phyloP scores from a whole-genome alignment of 1,140 invertebrate species.

The Aphelenchoides fujianensis region DNA sequence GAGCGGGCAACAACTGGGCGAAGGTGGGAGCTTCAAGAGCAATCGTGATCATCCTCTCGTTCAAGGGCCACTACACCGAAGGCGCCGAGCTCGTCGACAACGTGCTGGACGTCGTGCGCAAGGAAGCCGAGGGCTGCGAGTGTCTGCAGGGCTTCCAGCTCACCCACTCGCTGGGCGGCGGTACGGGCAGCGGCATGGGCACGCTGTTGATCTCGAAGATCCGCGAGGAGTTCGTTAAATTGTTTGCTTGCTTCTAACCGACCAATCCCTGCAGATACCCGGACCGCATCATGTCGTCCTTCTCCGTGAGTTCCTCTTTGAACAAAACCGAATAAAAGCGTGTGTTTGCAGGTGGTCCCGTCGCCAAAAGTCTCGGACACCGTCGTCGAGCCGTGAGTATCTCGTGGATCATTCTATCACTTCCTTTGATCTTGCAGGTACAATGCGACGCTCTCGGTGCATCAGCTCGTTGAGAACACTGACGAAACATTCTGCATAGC shows the following conservation, averaged over 20 bases:
- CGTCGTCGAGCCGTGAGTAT: constrained; percentile 74
- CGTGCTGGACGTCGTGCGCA: constrained; percentile 78
- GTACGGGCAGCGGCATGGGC: constrained; percentile 68
- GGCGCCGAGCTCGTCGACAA: constrained; percentile 83
- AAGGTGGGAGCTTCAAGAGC: too few species aligned
- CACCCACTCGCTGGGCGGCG: constrained; percentile 66
- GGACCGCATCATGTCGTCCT: constrained; percentile 81
- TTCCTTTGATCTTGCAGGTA: too few species aligned
- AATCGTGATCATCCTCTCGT: background rate
- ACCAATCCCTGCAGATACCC: too few species aligned
- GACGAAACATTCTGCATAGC: constrained; percentile 67
- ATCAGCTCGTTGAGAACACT: constrained; percentile 73
- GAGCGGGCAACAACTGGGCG: constrained; percentile 72
- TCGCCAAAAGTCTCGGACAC: constrained; percentile 79
- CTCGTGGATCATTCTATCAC: too few species aligned
- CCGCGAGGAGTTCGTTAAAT: constrained; percentile 65
- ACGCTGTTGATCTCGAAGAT: constrained; percentile 68
- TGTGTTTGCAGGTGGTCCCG: constrained; percentile 74
- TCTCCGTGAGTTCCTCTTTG: constrained; percentile 70
- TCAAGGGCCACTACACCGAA: constrained; percentile 77
- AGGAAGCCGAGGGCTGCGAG: constrained; percentile 78
- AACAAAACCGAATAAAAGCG: background rate
- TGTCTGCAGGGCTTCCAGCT: constrained; percentile 65
- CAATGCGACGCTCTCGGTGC: constrained; percentile 72
- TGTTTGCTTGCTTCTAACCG: too few species aligned